Evolutionary conservation across 1,140 invertebrate species (phyloP).

Genomic region (Lepidurus couesii): DNA sequence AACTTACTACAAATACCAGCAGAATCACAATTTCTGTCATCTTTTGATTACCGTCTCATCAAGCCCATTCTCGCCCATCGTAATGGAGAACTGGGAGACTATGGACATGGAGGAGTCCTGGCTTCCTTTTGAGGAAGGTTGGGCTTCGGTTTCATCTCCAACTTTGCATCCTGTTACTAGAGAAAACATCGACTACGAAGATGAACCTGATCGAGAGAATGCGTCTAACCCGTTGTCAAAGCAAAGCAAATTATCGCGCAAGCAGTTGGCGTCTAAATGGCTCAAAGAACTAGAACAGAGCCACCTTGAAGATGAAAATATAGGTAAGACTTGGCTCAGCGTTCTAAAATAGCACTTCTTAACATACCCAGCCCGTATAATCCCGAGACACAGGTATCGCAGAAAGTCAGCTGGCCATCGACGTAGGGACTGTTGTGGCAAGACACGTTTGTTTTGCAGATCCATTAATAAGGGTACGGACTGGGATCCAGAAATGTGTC

Average conservation of each 20-base stretch:
- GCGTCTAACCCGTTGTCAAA: neutral
- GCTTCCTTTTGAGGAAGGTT: conserved; percentile 23
- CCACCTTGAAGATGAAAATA: neutral
- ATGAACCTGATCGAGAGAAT: neutral
- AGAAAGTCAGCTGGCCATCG: too few relatives aligned
- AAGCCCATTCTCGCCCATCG: neutral
- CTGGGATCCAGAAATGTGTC: too few relatives aligned
- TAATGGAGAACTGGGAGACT: conserved; percentile 21
- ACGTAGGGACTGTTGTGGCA: too few relatives aligned
- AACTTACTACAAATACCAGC: conserved; percentile 3
- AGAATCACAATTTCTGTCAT: neutral
- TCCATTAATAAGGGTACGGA: too few relatives aligned
- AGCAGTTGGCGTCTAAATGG: neutral
- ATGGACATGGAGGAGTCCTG: conserved; percentile 23
- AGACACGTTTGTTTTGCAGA: too few relatives aligned
- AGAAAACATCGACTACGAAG: neutral
- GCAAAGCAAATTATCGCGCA: conserved; percentile 23
- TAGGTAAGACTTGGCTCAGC: neutral
- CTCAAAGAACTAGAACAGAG: conserved; percentile 21
- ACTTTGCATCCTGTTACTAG: neutral
- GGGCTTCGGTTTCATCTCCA: neutral
- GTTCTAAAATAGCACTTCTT: too few relatives aligned
- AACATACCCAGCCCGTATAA: too few relatives aligned
- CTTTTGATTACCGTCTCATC: neutral
- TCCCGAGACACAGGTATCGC: too few relatives aligned